phyloP scores from a whole-genome alignment of 2,888 invertebrate species.

The Byasa hedistus region DNA sequence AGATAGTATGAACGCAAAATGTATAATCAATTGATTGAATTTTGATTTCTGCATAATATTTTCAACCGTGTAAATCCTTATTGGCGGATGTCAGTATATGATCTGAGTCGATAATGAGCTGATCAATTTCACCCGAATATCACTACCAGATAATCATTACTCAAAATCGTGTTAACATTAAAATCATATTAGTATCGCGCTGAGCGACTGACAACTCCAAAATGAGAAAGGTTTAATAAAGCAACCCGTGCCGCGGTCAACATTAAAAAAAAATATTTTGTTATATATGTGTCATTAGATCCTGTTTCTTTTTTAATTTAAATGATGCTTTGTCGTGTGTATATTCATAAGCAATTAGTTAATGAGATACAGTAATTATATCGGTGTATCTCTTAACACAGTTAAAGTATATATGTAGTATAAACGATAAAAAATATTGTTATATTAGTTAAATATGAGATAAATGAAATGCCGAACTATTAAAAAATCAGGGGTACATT shows the following conservation, averaged over 20 bases:
- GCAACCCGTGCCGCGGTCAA: constrained; percentile 57
- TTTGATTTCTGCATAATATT: background rate
- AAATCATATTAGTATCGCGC: constrained; percentile 61
- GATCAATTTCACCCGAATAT: constrained; percentile 33
- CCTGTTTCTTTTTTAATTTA: background rate
- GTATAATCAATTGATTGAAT: background rate
- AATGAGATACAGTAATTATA: background rate
- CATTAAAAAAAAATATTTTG: constrained; percentile 59
- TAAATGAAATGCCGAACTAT: too few relatives aligned
- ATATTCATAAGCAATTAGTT: too few relatives aligned
- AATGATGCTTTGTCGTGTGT: too few relatives aligned
- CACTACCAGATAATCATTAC: constrained; percentile 33
- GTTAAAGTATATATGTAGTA: background rate
- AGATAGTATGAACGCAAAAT: background rate
- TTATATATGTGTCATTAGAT: constrained; percentile 39
- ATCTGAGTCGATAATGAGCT: constrained; percentile 33
- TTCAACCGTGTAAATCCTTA: background rate
- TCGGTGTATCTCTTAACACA: background rate
- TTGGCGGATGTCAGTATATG: constrained; percentile 22
- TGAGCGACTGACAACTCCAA: constrained; percentile 55
- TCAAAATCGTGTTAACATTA: constrained; percentile 55
- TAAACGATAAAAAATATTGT: background rate
- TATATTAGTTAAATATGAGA: too few relatives aligned
- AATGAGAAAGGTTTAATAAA: constrained; percentile 65
- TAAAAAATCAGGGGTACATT: too few relatives aligned